Percentiles rank a stretch among this genome's conserved stretches.
phyloP scores from a whole-genome alignment of 2,797 vertebrate genomes.

The Cichlasoma orientale region DNA sequence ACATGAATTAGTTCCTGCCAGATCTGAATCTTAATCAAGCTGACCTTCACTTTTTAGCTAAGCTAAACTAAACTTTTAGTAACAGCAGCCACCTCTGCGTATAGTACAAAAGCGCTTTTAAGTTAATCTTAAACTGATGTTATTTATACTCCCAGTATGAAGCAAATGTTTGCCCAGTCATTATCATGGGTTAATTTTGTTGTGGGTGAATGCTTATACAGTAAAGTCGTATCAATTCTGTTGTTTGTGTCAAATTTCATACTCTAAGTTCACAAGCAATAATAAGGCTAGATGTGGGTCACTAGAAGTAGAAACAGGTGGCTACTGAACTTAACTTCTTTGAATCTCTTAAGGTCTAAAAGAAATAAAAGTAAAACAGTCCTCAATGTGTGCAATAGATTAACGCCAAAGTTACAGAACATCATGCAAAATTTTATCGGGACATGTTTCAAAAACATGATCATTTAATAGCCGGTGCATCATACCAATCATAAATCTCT shows the following conservation, averaged over 20 bases:
- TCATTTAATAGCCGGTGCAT: slow-evolving; percentile 23
- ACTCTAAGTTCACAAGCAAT: slow-evolving; percentile 40
- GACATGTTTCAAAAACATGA: not conserved
- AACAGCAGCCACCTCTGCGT: not conserved
- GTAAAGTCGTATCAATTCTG: slow-evolving; percentile 53
- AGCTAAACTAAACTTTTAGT: slow-evolving; percentile 24
- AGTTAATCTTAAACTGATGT: not conserved
- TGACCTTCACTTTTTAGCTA: slow-evolving; percentile 52
- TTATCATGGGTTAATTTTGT: slow-evolving; percentile 40
- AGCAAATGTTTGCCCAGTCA: slow-evolving; percentile 52
- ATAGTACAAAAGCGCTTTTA: not conserved
- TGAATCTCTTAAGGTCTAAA: slow-evolving; percentile 34
- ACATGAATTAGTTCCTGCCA: slow-evolving; percentile 53
- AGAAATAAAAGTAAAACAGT: slow-evolving; percentile 11
- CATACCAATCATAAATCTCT: slow-evolving; percentile 61
- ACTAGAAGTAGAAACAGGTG: slow-evolving; percentile 33
- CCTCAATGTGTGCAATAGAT: not conserved
- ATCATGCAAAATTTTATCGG: slow-evolving; percentile 1
- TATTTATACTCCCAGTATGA: slow-evolving; percentile 8
- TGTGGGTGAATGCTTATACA: slow-evolving; percentile 41
- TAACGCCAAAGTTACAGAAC: not conserved
- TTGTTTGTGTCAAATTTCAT: slow-evolving; percentile 50
- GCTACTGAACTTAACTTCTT: slow-evolving; percentile 67
- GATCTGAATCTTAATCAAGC: slow-evolving; percentile 56
- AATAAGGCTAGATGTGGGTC: slow-evolving; percentile 67